Evolutionary conservation across 2,888 invertebrate genomes (phyloP).

Genomic region (Amorpha juglandis): DNA sequence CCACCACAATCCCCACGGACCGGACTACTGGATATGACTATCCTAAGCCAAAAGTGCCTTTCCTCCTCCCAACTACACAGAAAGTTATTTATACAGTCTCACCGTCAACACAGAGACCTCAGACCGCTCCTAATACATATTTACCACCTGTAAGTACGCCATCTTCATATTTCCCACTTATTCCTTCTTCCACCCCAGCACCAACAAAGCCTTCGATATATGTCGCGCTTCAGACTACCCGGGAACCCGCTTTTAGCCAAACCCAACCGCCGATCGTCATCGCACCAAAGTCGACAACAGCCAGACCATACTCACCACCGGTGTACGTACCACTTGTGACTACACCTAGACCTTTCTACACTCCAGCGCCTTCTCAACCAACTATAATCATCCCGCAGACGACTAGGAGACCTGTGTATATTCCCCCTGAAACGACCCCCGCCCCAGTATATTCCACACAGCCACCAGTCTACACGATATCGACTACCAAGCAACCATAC

Average conservation of each 20-base stretch:
- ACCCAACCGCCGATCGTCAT: conserved; percentile 35
- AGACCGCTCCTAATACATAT: conserved; percentile 34
- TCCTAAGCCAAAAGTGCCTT: conserved; percentile 55
- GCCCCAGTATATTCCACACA: conserved; percentile 31
- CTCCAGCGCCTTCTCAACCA: conserved; percentile 15
- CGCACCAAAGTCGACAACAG: conserved; percentile 25
- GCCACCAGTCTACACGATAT: conserved; percentile 21
- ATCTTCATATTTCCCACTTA: conserved; percentile 38
- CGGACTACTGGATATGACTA: conserved; percentile 62
- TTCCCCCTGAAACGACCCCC: conserved; percentile 35
- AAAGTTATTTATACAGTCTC: conserved; percentile 19
- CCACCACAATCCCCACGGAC: conserved; percentile 40
- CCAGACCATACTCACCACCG: conserved; percentile 22
- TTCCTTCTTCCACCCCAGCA: conserved; percentile 43
- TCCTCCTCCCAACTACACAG: conserved; percentile 53
- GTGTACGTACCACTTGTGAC: conserved; percentile 11
- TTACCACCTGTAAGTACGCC: conserved; percentile 37
- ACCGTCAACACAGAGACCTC: conserved; percentile 23
- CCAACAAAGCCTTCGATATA: conserved; percentile 41
- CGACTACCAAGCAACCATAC: conserved; percentile 22
- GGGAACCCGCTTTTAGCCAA: conserved; percentile 31
- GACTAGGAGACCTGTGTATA: conserved; percentile 33
- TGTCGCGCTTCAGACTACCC: conserved; percentile 42
- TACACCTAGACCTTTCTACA: not conserved
- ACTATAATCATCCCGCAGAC: conserved; percentile 26